Base-by-base conservation (phyloP, 2,797 vertebrate species). In the Coilia nasus region DNA sequence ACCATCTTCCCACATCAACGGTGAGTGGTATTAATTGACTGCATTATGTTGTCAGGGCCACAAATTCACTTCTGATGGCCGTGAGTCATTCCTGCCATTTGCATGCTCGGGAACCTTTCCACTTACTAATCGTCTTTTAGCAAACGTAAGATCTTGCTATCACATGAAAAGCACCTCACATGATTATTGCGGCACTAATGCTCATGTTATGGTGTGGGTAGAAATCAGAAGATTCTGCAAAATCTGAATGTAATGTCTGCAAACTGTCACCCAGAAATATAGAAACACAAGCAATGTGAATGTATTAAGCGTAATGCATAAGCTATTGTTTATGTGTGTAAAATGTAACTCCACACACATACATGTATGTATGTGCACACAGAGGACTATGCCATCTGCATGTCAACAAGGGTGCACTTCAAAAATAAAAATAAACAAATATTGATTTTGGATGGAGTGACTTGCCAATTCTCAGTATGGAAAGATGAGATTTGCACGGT, bases 101-200 rank as follows among this genome's bases (percentile, higher is more conserved):
- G 71, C 31, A 78, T 78, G 17, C 6, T 15, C 14, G 4, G 31
- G 7, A 35, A 44, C 31, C 71, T 78, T 31, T 44, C 44, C 71
- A 78, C 31, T 78, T 78, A 2, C 31, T 78, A 78, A 41, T 78
- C 17, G 31, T 11, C 2, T 54, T 78, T 78, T 44, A 78, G 35
- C 35, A 21, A 35, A 78, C 31, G 19, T 35, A 75, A 41, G 31
- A 41, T 75, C 31, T 75, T 75, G 31, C 35, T 35, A 75, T 75
- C 67, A 28, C 31, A 28, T 75, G 31, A 17, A 78, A 78, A 78
- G 71, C 71, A 78, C 41, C 71, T 78, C 19, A 17, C 31, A 78
- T 78, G 31, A 15, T 78, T 44, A 78, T 78, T 78, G 35, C 44
- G 31, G 35, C 71, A n/a, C 71, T 78, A 78, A 44, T 21, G 17